Evolutionary conservation across 2,113 vertebrate species (phyloP).

Genomic region (Prietella phreatophila): DNA sequence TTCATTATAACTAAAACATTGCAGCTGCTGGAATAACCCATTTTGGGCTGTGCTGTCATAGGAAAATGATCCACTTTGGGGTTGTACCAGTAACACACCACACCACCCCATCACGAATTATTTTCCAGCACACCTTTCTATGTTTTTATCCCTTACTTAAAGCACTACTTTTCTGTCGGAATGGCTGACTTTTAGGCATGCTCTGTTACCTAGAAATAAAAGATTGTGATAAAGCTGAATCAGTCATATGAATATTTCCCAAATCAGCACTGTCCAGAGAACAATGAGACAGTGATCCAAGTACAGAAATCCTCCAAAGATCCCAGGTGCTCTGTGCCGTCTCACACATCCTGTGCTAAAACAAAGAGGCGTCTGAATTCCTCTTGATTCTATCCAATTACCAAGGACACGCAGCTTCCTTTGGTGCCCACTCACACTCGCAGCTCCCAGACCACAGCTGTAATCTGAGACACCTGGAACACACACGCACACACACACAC

Average conservation of each 20-base stretch:
- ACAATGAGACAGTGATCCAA: conserved; percentile 7
- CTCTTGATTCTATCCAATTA: conserved; percentile 44
- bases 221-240: not conserved
- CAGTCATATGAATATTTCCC: not conserved
- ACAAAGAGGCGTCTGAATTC: conserved; percentile 31
- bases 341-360: conserved; percentile 18
- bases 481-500: conserved; percentile 51
- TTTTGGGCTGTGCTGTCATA: not conserved
- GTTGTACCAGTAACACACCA: not conserved
- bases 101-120: not conserved
- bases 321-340: not conserved
- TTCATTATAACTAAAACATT: not conserved
- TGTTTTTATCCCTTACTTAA: not conserved
- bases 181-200: not conserved
- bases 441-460: conserved; percentile 27
- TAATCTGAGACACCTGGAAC: conserved; percentile 38
- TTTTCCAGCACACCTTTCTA: not conserved
- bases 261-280: not conserved
- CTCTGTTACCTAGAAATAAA: not conserved
- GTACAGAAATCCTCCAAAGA: conserved; percentile 13
- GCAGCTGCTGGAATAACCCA: not conserved
- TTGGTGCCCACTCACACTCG: conserved; percentile 32
- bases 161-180: not conserved
- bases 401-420: conserved; percentile 49
- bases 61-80: not conserved